Percentiles rank a stretch among this genome's conserved stretches.
Conservation (phyloP, 2,797 vertebrate genomes). For the Potorous gilbertii region DNA sequence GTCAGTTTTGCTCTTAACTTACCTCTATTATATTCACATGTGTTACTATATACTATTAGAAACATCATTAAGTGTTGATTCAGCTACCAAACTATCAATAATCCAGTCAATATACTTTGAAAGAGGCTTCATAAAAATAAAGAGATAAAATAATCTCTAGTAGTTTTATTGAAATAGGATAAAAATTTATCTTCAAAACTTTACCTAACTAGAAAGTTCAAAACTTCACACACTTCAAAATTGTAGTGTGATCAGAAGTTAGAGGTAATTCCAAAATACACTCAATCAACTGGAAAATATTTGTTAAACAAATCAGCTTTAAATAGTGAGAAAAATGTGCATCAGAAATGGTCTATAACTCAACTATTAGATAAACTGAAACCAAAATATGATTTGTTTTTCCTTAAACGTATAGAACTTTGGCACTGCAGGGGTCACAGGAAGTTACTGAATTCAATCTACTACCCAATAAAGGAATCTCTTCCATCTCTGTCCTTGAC, state of each 20-base stretch:
- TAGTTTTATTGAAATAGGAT: constrained; percentile 14
- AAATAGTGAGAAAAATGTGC: constrained; percentile 21
- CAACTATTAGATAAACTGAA: neutral
- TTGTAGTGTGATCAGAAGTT: constrained; percentile 10
- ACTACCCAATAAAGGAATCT: constrained; percentile 17
- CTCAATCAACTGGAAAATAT: neutral
- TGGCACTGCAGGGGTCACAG: neutral
- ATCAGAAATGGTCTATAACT: neutral
- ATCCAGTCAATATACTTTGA: neutral
- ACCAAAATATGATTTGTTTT: neutral
- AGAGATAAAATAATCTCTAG: constrained; percentile 49
- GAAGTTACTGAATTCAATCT: constrained; percentile 36
- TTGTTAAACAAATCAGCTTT: neutral
- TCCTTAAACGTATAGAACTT: constrained; percentile 43
- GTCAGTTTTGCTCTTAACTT: neutral
- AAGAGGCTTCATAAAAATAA: constrained; percentile 48
- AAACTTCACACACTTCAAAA: constrained; percentile 2
- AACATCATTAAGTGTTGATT: neutral
- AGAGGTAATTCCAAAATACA: constrained; percentile 11
- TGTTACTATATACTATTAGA: neutral
- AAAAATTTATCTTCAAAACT: constrained; percentile 27
- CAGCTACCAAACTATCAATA: constrained; percentile 9
- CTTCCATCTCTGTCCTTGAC: constrained; percentile 15
- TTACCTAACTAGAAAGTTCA: constrained; percentile 30
- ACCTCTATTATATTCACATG: neutral